Conservation (phyloP, 1,140 invertebrate species). For the Oscheius sp. region DNA sequence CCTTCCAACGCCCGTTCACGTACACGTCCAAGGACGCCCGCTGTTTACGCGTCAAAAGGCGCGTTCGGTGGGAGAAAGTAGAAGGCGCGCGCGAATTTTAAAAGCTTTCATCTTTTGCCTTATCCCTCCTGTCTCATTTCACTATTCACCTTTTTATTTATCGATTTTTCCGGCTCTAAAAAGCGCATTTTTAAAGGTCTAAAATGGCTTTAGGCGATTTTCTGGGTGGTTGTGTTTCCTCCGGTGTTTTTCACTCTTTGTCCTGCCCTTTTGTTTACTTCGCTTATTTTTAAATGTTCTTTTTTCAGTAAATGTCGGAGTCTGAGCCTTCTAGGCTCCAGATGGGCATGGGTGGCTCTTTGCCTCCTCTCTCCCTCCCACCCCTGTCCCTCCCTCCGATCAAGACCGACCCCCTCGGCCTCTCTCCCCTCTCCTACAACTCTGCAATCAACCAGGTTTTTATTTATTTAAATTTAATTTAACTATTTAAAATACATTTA, state of each 20-base stretch:
- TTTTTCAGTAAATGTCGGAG: background rate
- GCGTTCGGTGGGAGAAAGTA: background rate
- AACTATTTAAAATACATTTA: no score
- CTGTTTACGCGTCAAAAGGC: background rate
- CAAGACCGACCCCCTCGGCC: background rate
- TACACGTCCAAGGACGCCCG: background rate
- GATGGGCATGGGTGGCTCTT: background rate
- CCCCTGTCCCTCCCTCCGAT: slow-evolving; percentile 1
- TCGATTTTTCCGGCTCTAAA: background rate
- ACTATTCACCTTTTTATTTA: background rate
- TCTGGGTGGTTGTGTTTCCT: no score
- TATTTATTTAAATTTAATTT: no score
- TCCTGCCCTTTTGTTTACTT: background rate
- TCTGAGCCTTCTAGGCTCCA: background rate
- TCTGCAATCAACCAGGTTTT: background rate
- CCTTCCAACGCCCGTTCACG: no score
- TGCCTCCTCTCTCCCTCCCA: background rate
- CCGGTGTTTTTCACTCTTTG: background rate
- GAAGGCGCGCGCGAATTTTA: slow-evolving; percentile 1
- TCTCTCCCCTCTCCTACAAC: background rate
- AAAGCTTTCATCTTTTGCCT: background rate
- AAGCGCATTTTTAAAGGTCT: background rate
- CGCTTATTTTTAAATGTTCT: background rate
- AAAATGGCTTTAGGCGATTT: no score
- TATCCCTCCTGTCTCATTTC: background rate